Evolutionary conservation across 2,888 invertebrate genomes (phyloP).

Genomic region (Apotomis betuletana): DNA sequence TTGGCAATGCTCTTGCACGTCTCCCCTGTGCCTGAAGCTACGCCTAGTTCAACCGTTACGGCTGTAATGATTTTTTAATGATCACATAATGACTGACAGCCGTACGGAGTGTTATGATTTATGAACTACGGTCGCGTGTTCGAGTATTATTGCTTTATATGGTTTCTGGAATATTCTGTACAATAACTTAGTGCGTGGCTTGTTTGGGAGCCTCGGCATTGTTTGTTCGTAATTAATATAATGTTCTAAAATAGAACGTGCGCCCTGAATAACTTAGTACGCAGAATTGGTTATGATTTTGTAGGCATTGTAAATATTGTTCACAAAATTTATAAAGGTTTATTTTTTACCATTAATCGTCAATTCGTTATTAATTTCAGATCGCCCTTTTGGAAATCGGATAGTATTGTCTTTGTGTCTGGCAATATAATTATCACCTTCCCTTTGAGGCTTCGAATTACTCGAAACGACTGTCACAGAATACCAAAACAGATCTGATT

Average conservation of each 20-base stretch:
- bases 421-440: slow-evolving; percentile 37
- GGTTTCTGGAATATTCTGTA: slow-evolving; percentile 37
- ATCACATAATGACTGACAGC: slow-evolving; percentile 75
- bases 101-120: slow-evolving; percentile 68
- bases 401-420: slow-evolving; percentile 37
- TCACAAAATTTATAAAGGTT: neutral
- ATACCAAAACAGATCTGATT: slow-evolving; percentile 39
- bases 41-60: slow-evolving; percentile 41
- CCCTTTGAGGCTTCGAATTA: slow-evolving; percentile 37
- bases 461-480: slow-evolving; percentile 28
- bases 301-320: neutral
- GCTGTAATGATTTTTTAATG: slow-evolving; percentile 80
- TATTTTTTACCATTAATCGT: neutral
- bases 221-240: slow-evolving; percentile 53
- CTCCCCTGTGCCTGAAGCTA: slow-evolving; percentile 18
- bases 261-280: slow-evolving; percentile 1
- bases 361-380: slow-evolving; percentile 11
- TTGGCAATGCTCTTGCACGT: slow-evolving; percentile 21
- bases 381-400: slow-evolving; percentile 24
- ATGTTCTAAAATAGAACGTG: slow-evolving; percentile 15
- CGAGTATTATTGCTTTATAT: slow-evolving; percentile 39
- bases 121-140: slow-evolving; percentile 70
- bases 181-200: slow-evolving; percentile 47
- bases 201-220: slow-evolving; percentile 47
- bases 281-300: slow-evolving; percentile 8